phyloP scores from a whole-genome alignment of 2,797 vertebrate genomes.

The Pangasius larnaudii region DNA sequence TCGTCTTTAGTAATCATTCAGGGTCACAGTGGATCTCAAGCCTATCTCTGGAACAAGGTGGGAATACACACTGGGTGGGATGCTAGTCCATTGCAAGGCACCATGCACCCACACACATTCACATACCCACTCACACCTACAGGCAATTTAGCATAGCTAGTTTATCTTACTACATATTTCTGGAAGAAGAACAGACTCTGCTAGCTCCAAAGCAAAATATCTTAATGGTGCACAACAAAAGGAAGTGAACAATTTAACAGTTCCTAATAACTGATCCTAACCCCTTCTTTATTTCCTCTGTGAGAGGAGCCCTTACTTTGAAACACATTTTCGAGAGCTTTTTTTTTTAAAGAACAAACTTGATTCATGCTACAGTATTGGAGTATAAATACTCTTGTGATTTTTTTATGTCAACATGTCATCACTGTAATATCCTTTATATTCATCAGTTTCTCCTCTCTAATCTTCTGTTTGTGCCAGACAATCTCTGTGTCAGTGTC shows the following conservation, averaged over 20 bases:
- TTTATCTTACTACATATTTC: not conserved
- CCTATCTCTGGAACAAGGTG: not conserved
- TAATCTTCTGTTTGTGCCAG: constrained; percentile 64
- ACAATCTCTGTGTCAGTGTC: constrained; percentile 96
- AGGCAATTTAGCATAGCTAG: not conserved
- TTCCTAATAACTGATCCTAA: not conserved
- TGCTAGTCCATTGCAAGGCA: not conserved
- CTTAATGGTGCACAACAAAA: not conserved
- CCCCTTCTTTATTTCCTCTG: not conserved
- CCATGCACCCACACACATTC: not conserved
- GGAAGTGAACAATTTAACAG: not conserved
- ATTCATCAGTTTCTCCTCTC: not conserved
- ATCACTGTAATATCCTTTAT: not conserved
- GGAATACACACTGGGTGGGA: not conserved
- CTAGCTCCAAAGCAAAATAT: not conserved
- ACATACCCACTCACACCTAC: not conserved
- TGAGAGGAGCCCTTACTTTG: not conserved
- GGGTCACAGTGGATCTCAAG: not conserved
- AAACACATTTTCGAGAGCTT: not conserved
- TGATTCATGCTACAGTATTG: not conserved
- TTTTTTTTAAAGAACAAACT: not conserved
- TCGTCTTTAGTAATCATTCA: not conserved
- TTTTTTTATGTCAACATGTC: not conserved
- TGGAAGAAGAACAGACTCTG: not conserved
- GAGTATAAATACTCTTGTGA: not conserved